Evolutionary conservation across 2,888 invertebrate genomes (phyloP), one percentile per base, ranked within the genome.

Genomic region (Baronia brevicornis): DNA sequence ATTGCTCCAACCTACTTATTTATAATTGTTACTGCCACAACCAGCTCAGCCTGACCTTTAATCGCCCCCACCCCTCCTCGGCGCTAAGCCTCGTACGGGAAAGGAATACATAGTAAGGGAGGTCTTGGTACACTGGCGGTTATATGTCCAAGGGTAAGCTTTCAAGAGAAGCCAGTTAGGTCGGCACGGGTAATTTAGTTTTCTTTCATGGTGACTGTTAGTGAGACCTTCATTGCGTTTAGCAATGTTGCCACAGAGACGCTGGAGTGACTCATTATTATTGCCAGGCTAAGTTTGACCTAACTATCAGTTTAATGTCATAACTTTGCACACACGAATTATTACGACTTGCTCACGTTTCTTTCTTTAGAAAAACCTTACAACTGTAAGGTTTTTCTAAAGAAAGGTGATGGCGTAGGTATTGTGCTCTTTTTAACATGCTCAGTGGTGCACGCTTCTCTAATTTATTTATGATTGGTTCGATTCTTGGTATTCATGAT

Each of bases 1-100:
- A 78, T 78, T 71, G 75, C 77, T 67, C 53, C 78, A 79, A 77
- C 80, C 78, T 77, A 80, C 79, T 79, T 79, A 72, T 64, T 79
- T 78, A 78, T 79, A 79, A 80, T 80, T 79, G 80, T 79, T 74
- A 61, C 65, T 57, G 56, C 58, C 59, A 51, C 51, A 51, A 44
- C 74, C 73, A 64, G 46, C 45, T 24, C 40, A 51, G 32, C 26
- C 36, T 48, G 73, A 58, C 38, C 71, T 51, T 33, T 51, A 37
- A 22, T 40, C 33, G 51, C 50, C 39, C 50, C 32, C 46, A 30
- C 27, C 17, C 21, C 36, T 39, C 37, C 25, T 31, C 39, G 38
- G 39, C 45, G 34, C 33, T 33, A 34, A 29, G 36, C 27, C 14
- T 12, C 14, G 4, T 4, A 12, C 32, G 33, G 15, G 20, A 28